These are phyloP conservation scores for Selenia dentaria DNA, from an alignment of 2,888 invertebrate species.

Conservation along the genomic window DNA sequence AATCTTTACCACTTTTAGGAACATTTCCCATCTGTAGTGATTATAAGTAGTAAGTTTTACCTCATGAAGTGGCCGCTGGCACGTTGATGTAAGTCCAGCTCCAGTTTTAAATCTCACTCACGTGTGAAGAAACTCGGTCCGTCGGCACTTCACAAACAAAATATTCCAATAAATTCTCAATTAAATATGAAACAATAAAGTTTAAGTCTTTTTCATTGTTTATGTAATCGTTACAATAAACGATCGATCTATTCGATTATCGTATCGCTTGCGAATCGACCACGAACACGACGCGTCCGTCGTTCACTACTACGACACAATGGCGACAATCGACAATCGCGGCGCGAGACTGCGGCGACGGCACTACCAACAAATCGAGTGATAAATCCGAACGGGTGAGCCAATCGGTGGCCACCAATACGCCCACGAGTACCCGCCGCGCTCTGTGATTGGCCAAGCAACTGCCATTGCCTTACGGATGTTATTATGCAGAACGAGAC, in stretches of 20 bases:
- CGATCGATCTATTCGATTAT: conserved; percentile 63
- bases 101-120: conserved; percentile 86
- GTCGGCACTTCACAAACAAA: conserved; percentile 59
- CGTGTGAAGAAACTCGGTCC: conserved; percentile 46
- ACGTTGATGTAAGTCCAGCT: conserved; percentile 91
- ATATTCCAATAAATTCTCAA: conserved; percentile 30
- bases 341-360: conserved; percentile 77
- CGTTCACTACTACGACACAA: conserved; percentile 70
- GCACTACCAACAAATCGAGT: conserved; percentile 79
- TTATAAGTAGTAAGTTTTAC: conserved; percentile 56
- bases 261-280: conserved; percentile 67
- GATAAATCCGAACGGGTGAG: conserved; percentile 67
- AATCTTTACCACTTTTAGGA: background rate
- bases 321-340: conserved; percentile 83
- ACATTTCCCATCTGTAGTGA: background rate
- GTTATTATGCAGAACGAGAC: conserved; percentile 82
- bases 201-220: conserved; percentile 50
- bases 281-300: conserved; percentile 67
- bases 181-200: conserved; percentile 30
- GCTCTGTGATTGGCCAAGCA: conserved; percentile 78
- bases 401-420: conserved; percentile 69
- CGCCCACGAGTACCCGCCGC: conserved; percentile 74
- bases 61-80: conserved; percentile 91
- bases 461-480: conserved; percentile 83
- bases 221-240: conserved; percentile 52